Evolutionary conservation across 2,113 vertebrate genomes (phyloP).

Genomic region (Emydocephalus ijimae): DNA sequence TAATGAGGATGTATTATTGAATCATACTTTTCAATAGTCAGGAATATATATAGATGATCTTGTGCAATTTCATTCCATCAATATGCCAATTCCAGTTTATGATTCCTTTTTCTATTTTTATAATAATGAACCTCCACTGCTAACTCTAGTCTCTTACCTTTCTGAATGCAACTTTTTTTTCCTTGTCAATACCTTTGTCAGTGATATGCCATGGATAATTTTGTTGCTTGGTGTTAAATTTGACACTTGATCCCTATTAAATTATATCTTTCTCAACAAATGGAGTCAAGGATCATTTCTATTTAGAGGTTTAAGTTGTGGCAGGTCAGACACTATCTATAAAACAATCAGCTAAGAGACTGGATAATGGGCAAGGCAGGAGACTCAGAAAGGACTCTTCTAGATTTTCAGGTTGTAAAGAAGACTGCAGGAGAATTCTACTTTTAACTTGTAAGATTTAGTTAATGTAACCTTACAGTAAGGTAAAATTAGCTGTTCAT

Average conservation of each 20-base stretch:
- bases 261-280: too few relatives aligned
- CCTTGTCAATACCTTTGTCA: background rate
- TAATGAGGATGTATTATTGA: background rate
- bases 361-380: background rate
- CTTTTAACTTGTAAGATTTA: background rate
- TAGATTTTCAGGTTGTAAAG: background rate
- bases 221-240: background rate
- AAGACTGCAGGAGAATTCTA: background rate
- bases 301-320: too few relatives aligned
- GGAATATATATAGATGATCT: background rate
- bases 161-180: background rate
- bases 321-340: too few relatives aligned
- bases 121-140: background rate
- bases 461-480: background rate
- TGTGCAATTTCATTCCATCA: slow-evolving; percentile 24
- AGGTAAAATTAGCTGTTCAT: background rate
- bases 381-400: background rate
- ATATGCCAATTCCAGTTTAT: background rate
- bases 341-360: background rate
- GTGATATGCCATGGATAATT: background rate
- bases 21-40: slow-evolving; percentile 10
- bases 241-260: too few relatives aligned
- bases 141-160: background rate
- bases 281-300: too few relatives aligned
- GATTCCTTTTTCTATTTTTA: background rate